These are phyloP conservation scores for Grammomys surdaster DNA, from an alignment of 2,113 vertebrate genomes.

Conservation along the genomic window DNA sequence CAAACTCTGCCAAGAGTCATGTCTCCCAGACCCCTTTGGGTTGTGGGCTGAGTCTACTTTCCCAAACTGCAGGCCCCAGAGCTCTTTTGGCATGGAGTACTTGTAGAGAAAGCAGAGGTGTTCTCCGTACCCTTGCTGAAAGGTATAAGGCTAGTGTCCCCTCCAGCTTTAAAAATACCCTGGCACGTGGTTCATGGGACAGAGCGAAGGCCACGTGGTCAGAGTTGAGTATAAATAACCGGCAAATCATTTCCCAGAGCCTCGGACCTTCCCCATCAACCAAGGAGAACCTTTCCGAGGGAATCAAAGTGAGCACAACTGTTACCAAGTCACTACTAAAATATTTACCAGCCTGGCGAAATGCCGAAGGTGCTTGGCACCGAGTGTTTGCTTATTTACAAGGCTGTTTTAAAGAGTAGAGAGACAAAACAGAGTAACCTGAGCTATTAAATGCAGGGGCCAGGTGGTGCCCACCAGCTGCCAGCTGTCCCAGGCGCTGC, in stretches of 20 bases:
- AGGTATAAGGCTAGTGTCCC: not conserved
- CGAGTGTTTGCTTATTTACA: constrained; percentile 83
- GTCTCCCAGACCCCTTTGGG: not conserved
- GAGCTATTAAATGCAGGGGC: constrained; percentile 61
- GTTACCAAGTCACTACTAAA: constrained; percentile 83
- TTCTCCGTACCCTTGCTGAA: not conserved
- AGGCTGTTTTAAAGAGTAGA: constrained; percentile 82
- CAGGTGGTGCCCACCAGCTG: constrained; percentile 71
- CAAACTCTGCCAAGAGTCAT: not conserved
- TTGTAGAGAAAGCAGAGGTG: not conserved
- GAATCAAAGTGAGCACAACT: constrained; percentile 82
- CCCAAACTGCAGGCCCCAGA: not conserved
- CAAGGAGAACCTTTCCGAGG: constrained; percentile 78
- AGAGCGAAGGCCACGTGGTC: constrained; percentile 59
- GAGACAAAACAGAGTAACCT: constrained; percentile 79
- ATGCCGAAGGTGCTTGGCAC: constrained; percentile 83
- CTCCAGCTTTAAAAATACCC: constrained; percentile 65
- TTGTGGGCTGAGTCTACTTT: not conserved
- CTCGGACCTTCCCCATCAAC: constrained; percentile 69
- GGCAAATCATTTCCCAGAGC: constrained; percentile 11
- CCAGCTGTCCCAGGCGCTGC: not conserved
- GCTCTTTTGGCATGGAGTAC: not conserved
- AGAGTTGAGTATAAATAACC: constrained; percentile 57
- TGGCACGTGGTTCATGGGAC: not conserved
- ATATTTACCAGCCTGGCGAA: constrained; percentile 83